phyloP scores from a whole-genome alignment of 2,113 vertebrate species.

The Bubalus kerabau region DNA sequence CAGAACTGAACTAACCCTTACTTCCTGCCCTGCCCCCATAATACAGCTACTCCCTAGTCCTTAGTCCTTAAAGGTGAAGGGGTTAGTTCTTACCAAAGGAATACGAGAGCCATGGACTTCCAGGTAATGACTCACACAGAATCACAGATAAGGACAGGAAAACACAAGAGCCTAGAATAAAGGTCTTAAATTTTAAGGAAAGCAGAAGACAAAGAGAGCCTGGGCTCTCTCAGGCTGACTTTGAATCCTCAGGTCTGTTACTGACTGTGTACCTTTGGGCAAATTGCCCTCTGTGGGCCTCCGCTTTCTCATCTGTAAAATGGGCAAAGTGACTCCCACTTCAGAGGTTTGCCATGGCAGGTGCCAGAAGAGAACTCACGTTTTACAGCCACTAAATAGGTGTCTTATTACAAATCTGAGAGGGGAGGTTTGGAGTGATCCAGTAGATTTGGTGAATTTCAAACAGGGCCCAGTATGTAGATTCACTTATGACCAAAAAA shows the following conservation, averaged over 20 bases:
- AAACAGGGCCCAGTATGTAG: neutral
- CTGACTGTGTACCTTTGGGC: neutral
- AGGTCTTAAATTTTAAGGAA: neutral
- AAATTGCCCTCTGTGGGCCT: neutral
- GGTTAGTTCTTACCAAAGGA: neutral
- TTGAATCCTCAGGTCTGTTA: neutral
- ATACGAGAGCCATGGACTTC: neutral
- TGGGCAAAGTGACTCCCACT: neutral
- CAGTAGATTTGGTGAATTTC: neutral
- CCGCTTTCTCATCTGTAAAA: neutral
- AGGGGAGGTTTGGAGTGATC: neutral
- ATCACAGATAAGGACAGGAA: neutral
- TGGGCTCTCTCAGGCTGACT: too few relatives aligned
- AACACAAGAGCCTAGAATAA: neutral
- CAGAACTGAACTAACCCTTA: neutral
- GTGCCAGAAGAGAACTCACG: neutral
- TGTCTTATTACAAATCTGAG: neutral
- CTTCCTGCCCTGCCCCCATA: fast-evolving
- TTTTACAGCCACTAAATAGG: neutral
- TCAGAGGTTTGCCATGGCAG: neutral
- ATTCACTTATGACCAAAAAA: neutral
- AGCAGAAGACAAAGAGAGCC: neutral
- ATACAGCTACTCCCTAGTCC: fast-evolving
- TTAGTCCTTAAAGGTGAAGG: neutral
- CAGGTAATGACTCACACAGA: neutral